A percentile compares a stretch with the other conserved stretches of the same genome.
These are phyloP conservation scores for Phalera bucephala DNA, from an alignment of 2,888 invertebrate species.

Conservation along the genomic window DNA sequence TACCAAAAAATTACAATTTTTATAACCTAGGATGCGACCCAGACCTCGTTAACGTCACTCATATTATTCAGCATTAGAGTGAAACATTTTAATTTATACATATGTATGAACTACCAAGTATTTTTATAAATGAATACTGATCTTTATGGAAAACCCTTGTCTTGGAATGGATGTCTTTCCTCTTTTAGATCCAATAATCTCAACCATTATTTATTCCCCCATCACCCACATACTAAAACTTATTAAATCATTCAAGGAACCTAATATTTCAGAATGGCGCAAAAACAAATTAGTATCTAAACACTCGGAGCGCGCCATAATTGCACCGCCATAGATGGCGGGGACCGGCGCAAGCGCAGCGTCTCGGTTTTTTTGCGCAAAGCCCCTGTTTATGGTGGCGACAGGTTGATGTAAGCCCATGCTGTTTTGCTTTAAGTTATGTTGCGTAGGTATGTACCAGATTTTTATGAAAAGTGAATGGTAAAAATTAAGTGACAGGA, in stretches of 20 bases:
- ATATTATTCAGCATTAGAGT: no score
- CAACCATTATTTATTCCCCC: no score
- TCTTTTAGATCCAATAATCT: no score
- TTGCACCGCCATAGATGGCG: conserved; percentile 32
- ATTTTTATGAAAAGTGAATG: conserved; percentile 14
- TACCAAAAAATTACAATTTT: no score
- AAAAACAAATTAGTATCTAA: conserved; percentile 25
- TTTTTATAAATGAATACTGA: no score
- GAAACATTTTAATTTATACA: no score
- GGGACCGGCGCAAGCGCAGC: conserved; percentile 21
- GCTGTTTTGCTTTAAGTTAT: conserved; percentile 4
- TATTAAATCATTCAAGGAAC: conserved; percentile 10
- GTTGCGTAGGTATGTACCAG: not conserved
- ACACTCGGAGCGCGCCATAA: conserved; percentile 24
- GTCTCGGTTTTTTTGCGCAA: conserved; percentile 32
- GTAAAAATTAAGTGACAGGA: no score
- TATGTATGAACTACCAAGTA: no score
- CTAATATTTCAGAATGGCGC: conserved; percentile 1
- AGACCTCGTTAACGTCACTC: no score
- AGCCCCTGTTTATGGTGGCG: conserved; percentile 33
- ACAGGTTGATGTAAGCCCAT: conserved; percentile 19
- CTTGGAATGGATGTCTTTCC: no score
- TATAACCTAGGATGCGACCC: no score
- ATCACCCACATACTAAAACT: not conserved
- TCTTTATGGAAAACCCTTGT: no score